Conservation (phyloP, 2,797 vertebrate species). For the Hephaestus fuliginosus region DNA sequence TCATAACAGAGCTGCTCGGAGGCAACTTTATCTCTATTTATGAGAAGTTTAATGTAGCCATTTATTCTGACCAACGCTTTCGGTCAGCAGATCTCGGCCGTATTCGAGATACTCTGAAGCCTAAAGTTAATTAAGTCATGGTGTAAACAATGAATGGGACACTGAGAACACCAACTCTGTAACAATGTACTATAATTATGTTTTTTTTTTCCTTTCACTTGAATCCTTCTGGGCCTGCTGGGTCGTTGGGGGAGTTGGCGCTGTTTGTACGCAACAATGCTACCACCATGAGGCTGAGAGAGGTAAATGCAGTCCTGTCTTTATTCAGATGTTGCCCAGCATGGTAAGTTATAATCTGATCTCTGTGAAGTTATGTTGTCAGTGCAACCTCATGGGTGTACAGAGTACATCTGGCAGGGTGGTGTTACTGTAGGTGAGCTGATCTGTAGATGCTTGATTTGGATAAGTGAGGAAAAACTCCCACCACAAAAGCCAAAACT, state of each 20-base stretch:
- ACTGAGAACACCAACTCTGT: not conserved
- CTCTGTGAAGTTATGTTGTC: not conserved
- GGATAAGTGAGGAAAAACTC: not conserved
- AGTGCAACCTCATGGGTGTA: not conserved
- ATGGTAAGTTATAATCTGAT: not conserved
- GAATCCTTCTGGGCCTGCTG: conserved; percentile 7
- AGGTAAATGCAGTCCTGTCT: not conserved
- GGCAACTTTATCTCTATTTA: conserved; percentile 65
- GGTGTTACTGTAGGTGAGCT: not conserved
- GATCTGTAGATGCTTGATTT: not conserved
- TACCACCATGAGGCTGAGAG: conserved; percentile 53
- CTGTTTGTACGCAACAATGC: conserved; percentile 22
- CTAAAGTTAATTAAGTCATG: not conserved
- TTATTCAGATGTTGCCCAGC: not conserved
- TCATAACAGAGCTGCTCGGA: conserved; percentile 67
- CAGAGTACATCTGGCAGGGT: not conserved
- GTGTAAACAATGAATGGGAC: not conserved
- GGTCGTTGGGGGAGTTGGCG: not conserved
- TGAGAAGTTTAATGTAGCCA: conserved; percentile 43
- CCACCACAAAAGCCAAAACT: not conserved
- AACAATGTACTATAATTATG: not conserved
- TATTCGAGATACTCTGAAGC: not conserved
- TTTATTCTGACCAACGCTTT: conserved; percentile 17
- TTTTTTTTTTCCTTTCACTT: not conserved
- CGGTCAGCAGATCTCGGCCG: not conserved